Evolutionary conservation across 2,888 invertebrate genomes (phyloP).

Genomic region (Tipula unca): DNA sequence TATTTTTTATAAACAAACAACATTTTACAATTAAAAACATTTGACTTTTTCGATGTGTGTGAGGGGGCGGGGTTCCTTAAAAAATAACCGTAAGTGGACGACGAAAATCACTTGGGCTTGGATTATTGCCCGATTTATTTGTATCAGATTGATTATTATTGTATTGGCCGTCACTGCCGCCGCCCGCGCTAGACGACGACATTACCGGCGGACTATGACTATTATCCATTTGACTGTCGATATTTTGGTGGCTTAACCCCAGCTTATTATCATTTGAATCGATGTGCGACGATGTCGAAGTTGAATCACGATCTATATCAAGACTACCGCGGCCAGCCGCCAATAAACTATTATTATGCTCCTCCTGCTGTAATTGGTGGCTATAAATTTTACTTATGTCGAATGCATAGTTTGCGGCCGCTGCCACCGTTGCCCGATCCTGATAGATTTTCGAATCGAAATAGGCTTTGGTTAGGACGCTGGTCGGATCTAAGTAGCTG

Average conservation of each 20-base stretch:
- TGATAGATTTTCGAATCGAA: slow-evolving; percentile 44
- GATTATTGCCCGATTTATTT: slow-evolving; percentile 22
- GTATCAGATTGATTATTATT: slow-evolving; percentile 22
- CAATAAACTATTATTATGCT: background rate
- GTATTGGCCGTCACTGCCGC: slow-evolving; percentile 34
- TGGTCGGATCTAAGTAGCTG: slow-evolving; percentile 40
- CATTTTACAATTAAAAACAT: background rate
- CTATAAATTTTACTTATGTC: slow-evolving; percentile 42
- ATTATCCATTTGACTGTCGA: slow-evolving; percentile 18
- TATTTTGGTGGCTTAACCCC: background rate
- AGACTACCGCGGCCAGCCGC: background rate
- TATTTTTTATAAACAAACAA: background rate
- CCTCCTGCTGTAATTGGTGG: slow-evolving; percentile 35
- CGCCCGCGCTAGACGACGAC: slow-evolving; percentile 35
- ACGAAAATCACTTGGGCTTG: slow-evolving; percentile 36
- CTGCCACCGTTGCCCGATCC: slow-evolving; percentile 33
- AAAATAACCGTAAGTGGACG: slow-evolving; percentile 42
- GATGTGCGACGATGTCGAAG: background rate
- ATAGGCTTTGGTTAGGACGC: slow-evolving; percentile 42
- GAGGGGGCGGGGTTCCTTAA: slow-evolving; percentile 23
- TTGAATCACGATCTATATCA: background rate
- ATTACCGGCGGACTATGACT: background rate
- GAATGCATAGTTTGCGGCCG: slow-evolving; percentile 40
- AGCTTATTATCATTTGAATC: background rate
- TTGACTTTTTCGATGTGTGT: background rate